These are phyloP conservation scores for Podabrus alpinus DNA, from an alignment of 2,888 invertebrate species.

Conservation along the genomic window DNA sequence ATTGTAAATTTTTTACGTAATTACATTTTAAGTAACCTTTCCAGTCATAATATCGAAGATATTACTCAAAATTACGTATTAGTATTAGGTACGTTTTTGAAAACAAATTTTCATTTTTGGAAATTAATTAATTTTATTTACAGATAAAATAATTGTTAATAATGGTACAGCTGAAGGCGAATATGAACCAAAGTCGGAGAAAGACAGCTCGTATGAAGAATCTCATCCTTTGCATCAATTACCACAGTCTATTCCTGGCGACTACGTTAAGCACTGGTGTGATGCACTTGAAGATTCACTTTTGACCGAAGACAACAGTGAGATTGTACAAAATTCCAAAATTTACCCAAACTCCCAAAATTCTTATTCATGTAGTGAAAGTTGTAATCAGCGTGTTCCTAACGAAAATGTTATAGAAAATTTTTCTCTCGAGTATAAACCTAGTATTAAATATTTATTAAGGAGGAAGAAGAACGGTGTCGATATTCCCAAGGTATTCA, in stretches of 20 bases:
- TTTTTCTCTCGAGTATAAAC: slow-evolving; percentile 16
- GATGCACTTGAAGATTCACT: slow-evolving; percentile 17
- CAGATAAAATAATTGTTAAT: slow-evolving; percentile 67
- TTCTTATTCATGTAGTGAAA: background rate
- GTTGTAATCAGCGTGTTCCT: background rate
- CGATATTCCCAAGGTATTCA: background rate
- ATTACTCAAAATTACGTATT: slow-evolving; percentile 35
- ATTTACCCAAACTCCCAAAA: background rate
- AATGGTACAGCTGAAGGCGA: slow-evolving; percentile 65
- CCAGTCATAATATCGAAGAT: slow-evolving; percentile 6
- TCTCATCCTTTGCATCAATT: slow-evolving; percentile 20
- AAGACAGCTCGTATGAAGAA: background rate
- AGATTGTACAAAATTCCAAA: background rate
- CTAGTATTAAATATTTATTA: slow-evolving; percentile 10
- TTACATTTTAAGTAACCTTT: slow-evolving; percentile 43
- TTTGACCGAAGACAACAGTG: background rate
- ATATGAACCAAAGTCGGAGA: slow-evolving; percentile 54
- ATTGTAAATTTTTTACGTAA: slow-evolving; percentile 61
- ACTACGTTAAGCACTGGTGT: slow-evolving; percentile 52
- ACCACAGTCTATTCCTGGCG: slow-evolving; percentile 46
- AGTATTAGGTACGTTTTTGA: slow-evolving; percentile 42
- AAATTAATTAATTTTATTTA: slow-evolving; percentile 37
- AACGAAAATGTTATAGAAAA: slow-evolving; percentile 16
- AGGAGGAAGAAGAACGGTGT: background rate
- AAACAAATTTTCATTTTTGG: background rate